Percentiles rank a stretch among this genome's conserved stretches.
phyloP scores from a whole-genome alignment of 1,140 invertebrate species.

The Pararge aegeria region DNA sequence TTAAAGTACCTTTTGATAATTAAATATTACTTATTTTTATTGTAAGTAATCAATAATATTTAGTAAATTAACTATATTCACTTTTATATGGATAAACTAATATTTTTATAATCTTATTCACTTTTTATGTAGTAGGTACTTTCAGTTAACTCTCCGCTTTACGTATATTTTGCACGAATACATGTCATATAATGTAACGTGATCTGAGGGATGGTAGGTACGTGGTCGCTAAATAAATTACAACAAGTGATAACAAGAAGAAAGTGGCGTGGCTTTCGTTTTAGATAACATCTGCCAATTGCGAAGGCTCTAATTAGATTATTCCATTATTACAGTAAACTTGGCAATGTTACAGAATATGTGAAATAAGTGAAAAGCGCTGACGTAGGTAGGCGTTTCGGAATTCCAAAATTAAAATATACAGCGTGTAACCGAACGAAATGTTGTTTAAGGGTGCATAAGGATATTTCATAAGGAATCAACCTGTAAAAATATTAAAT shows the following conservation, averaged over 20 bases:
- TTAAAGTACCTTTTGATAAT: too few species aligned
- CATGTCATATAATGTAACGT: neutral
- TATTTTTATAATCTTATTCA: neutral
- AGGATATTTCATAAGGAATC: too few species aligned
- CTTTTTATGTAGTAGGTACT: neutral
- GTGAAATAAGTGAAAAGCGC: neutral
- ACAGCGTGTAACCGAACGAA: too few species aligned
- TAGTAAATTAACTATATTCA: too few species aligned
- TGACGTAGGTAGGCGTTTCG: neutral
- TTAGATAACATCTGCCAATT: constrained; percentile 1
- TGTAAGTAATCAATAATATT: too few species aligned
- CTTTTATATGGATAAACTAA: neutral
- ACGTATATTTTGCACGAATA: neutral
- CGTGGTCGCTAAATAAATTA: neutral
- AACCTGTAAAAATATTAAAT: too few species aligned
- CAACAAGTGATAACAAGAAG: constrained; percentile 2
- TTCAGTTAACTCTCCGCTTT: neutral
- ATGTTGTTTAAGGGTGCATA: too few species aligned
- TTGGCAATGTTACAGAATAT: constrained; percentile 18
- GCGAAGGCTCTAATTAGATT: constrained; percentile 20
- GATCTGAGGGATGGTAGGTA: neutral
- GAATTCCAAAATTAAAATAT: too few species aligned
- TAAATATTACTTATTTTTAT: too few species aligned
- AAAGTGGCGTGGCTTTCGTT: constrained; percentile 7
- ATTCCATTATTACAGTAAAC: constrained; percentile 16